phyloP scores from a whole-genome alignment of 2,113 vertebrate species.

The Onychostruthus taczanowskii region DNA sequence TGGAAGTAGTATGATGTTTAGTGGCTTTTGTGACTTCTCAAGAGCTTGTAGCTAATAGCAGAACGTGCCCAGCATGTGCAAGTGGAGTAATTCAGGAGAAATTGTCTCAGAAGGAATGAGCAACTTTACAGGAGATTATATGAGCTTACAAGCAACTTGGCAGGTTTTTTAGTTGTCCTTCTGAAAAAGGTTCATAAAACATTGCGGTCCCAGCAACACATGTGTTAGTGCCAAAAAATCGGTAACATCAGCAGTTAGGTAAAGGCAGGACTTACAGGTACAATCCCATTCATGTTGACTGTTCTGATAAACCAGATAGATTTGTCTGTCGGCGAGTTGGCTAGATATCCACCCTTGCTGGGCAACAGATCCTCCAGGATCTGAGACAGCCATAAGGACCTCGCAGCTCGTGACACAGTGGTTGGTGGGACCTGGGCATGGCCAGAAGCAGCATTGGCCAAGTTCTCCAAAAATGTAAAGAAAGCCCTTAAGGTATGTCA shows the following conservation, averaged over 20 bases:
- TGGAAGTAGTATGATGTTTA: background rate
- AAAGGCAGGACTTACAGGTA: background rate
- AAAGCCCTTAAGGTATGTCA: background rate
- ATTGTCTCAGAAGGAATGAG: background rate
- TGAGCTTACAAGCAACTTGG: background rate
- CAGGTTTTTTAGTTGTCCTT: background rate
- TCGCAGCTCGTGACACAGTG: fast-evolving
- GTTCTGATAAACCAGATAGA: background rate
- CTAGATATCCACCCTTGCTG: background rate
- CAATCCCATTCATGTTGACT: background rate
- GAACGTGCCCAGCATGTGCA: background rate
- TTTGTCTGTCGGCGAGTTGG: background rate
- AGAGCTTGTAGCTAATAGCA: background rate
- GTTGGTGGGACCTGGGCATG: background rate
- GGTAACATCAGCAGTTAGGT: background rate
- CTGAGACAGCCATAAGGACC: background rate
- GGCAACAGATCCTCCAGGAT: background rate
- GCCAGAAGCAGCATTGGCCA: fast-evolving
- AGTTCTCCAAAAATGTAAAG: background rate
- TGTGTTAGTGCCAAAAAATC: background rate
- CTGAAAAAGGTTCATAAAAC: background rate
- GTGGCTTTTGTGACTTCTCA: background rate
- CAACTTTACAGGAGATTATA: fast-evolving
- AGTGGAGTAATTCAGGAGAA: background rate
- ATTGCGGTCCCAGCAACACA: background rate